Evolutionary conservation across 2,888 invertebrate species (phyloP), one percentile per base, ranked within the genome.

Genomic region (Charanyca ferruginea): DNA sequence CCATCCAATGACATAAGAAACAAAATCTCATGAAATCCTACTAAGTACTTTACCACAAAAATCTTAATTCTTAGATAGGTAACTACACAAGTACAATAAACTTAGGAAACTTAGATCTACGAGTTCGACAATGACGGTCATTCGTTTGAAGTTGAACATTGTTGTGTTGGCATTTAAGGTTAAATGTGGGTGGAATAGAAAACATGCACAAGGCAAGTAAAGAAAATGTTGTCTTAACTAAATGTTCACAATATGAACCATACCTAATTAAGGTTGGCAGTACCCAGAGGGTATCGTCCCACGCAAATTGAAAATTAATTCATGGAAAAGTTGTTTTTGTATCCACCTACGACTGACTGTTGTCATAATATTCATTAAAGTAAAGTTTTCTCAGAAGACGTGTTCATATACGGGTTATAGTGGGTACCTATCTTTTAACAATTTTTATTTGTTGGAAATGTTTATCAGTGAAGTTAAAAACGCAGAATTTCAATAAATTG

Each of bases 111-210:
- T 55, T 16, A 16, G n/a, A 48, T 9, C 57, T 16, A 44, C 44
- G 32, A 57, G 52, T 25, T 20, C 20, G n/a, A 38, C 42, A 28
- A 57, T 62, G 28, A 68, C 20, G 35, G 22, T 8, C 28, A 7
- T 8, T 38, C 6, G 25, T 44, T 48, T 44, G 38, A 38, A 2
- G 38, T 38, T 38, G 1, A 38, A 32, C 55, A 28, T n/a, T n/a
- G n/a, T n/a, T n/a, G n/a, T n/a, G n/a, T 45, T 65, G 66, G 35
- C 38, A 65, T 73, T 77, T 65, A 3, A 55, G 44, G 22, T 47
- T 13, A 2, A 13, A n/a, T 44, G 73, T 73, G 73, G 78, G 78
- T 8, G 49, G 66, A 32, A 55, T 1, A 22, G 58, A 59, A 73
- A 62, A 64, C 42, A 58, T 53, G 42, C 23, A 47, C n/a, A 32